phyloP scores from a whole-genome alignment of 2,113 vertebrate species.

The Odocoileus virginianus region DNA sequence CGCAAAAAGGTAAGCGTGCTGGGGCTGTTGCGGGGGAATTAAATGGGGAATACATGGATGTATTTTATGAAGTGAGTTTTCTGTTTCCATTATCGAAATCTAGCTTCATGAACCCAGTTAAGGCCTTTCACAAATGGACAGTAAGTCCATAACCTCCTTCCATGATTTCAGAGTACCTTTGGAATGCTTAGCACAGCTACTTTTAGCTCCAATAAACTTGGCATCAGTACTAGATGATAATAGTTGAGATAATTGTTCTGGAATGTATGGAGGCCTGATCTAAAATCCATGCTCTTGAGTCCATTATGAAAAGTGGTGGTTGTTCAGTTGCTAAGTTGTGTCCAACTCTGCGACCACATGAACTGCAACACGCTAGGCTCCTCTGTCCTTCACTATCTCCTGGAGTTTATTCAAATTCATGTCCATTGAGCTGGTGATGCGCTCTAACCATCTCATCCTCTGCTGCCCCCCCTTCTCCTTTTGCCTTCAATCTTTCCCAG shows the following conservation, averaged over 20 bases:
- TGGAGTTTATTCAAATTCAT: neutral
- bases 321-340: neutral
- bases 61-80: constrained; percentile 13
- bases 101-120: neutral
- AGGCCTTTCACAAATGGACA: neutral
- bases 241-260: constrained; percentile 18
- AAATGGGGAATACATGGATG: neutral
- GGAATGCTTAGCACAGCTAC: neutral
- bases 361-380: neutral
- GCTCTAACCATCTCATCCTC: neutral
- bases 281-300: neutral
- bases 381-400: neutral
- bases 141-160: neutral
- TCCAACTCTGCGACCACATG: neutral
- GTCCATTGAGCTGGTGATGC: neutral
- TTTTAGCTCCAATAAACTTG: neutral
- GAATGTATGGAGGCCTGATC: neutral
- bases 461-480: neutral
- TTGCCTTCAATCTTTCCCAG: neutral
- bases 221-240: neutral
- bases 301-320: neutral
- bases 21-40: fast-evolving
- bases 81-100: constrained; percentile 2
- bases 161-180: neutral
- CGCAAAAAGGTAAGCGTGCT: constrained; percentile 92